Base-by-base conservation (phyloP, 2,888 invertebrate genomes). In the Stomorhina lunata region DNA sequence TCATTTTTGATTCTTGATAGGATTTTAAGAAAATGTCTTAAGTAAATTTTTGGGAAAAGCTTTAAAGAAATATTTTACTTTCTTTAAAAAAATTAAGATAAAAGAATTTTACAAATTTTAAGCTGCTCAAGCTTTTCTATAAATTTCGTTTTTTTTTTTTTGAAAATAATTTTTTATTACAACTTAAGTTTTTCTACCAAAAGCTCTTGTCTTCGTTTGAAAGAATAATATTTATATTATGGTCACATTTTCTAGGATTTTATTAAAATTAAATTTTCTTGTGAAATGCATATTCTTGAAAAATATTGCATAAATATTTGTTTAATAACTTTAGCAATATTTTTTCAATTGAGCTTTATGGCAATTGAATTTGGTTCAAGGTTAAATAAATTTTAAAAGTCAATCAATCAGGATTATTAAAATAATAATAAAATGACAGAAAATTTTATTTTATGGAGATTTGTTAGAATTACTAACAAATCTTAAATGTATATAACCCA, bases 161-260 rank as follows among this genome's bases (percentile, higher is more conserved):
- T 37, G 12, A 6, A 43, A 43, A 43, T 43, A 15, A 6, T 43
- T 43, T 15, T 43, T 43, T 43, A 10, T 37, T 37, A 12, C n/a
- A 12, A 37, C 34, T 20, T 40, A n/a, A 61, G 0, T 61, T 61
- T 10, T 3, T 9, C 12, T 12, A 12, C 3, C 37, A 37, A n/a
- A 2, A 12, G 37, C 10, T 37, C n/a, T n/a, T n/a, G n/a, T n/a
- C n/a, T n/a, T n/a, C n/a, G n/a, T n/a, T n/a, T n/a, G n/a, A n/a
- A 37, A 68, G 10, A 65, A n/a, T 4, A 37, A 61, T 61, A 48
- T 57, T 48, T 48, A 34, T 65, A 57, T 66, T 75, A 55, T 34
- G 73, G 29, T 53, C 29, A 73, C 37, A 65, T 45, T 2, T 57
- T 43, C 22, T 43, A n/a, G n/a, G 65, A 34, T 55, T 55, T 65